Evolutionary conservation across 1,140 invertebrate species (phyloP), one percentile per base, ranked within the genome.

Genomic region (Panagrolaimus sp.): DNA sequence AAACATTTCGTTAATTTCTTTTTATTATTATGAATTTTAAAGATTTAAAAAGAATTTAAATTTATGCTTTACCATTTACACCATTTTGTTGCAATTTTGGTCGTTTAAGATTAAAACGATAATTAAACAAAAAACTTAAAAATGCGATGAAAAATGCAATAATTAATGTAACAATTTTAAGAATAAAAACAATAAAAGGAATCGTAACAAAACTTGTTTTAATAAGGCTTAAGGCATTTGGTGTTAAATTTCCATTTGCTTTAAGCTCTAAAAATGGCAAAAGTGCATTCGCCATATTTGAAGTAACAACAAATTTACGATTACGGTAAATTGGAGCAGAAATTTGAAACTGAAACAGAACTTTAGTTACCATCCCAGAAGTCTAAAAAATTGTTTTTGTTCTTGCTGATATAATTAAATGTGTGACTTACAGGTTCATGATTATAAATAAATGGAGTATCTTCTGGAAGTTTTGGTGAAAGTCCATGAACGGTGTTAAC

Each of bases 351-450:
- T 52, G 66, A 17, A 67, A 24, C 1, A 24, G 14, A 14, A 67
- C 46, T 17, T 32, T 15, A 15, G 26, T 8, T 0, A 44, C 38
- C 21, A 24, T 55, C 32, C 66, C 66, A 10, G 66, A 21, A 24
- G 21, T 58, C 24, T 38, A 7, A 38, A 38, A 38, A 38, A 7
- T 7, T 38, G 2, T 4, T 38, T 38, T 38, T 38, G 2, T 7
- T 38, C 32, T 38, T 38, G 32, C 32, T 38, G n/a, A n/a, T n/a
- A n/a, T 38, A 38, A 38, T 38, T n/a, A n/a, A n/a, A n/a, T n/a
- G n/a, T n/a, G n/a, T n/a, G n/a, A 38, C 32, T 38, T 38, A 38
- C 32, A 9, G 67, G 67, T 63, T 69, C 67, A 63, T 69, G 44
- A 21, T 69, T 43, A 44, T 43, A 63, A 14, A 28, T 69, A 32